Percentiles rank a stretch among this genome's conserved stretches.
phyloP scores from a whole-genome alignment of 2,888 invertebrate species.

The Agapostemon virescens region DNA sequence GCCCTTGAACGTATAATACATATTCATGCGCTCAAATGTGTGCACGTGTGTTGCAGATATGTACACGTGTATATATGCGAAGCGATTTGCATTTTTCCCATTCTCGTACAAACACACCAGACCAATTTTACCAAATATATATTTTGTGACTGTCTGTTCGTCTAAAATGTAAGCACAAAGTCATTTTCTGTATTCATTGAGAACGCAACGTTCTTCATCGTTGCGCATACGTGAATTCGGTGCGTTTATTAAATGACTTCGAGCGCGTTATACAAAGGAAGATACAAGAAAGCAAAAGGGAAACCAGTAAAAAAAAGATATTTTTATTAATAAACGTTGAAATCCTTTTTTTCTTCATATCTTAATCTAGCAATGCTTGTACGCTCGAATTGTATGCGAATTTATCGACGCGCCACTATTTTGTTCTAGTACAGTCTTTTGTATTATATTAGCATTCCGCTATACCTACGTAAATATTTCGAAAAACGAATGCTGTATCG shows the following conservation, averaged over 20 bases:
- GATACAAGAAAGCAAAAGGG: background rate
- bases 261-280: background rate
- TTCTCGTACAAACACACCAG: constrained; percentile 31
- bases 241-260: background rate
- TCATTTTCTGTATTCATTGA: constrained; percentile 27
- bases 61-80: background rate
- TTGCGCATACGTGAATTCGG: background rate
- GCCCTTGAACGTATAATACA: constrained; percentile 8
- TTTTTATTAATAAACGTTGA: constrained; percentile 29
- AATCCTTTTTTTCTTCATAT: constrained; percentile 4
- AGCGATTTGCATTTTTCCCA: background rate
- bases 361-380: background rate
- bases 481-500: background rate
- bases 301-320: constrained; percentile 15
- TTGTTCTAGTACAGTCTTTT: constrained; percentile 27
- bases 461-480: background rate
- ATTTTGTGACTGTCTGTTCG: constrained; percentile 48
- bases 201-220: background rate
- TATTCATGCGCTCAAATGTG: background rate
- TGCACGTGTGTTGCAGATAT: background rate
- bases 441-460: background rate
- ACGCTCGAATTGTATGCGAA: background rate
- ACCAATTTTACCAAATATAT: constrained; percentile 64
- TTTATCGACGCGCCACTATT: constrained; percentile 9
- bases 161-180: constrained; percentile 47